phyloP scores from a whole-genome alignment of 2,888 invertebrate genomes.

The Drosophila austrosaltans region DNA sequence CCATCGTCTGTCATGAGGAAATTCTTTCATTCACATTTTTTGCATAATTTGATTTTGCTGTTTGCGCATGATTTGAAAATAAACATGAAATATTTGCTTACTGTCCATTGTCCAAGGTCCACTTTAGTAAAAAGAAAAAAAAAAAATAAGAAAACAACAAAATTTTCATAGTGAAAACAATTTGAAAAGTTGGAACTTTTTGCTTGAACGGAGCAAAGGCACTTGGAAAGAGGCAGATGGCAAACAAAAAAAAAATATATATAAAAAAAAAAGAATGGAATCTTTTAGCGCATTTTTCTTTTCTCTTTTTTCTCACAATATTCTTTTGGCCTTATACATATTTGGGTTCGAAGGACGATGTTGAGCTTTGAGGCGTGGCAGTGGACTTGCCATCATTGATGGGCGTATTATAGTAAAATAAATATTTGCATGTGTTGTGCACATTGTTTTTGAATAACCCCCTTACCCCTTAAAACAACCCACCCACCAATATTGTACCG shows the following conservation, averaged over 20 bases:
- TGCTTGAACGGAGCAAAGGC: neutral
- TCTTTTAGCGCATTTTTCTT: neutral
- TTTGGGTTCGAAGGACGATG: conserved; percentile 12
- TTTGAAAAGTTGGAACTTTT: conserved; percentile 7
- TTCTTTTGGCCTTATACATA: conserved; percentile 1
- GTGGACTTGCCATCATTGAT: conserved; percentile 30
- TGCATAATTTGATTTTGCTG: conserved; percentile 56
- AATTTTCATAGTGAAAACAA: conserved; percentile 41
- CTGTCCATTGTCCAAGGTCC: neutral
- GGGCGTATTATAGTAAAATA: conserved; percentile 40
- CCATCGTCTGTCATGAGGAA: conserved; percentile 1
- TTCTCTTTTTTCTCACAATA: neutral
- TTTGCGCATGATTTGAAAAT: conserved; percentile 58
- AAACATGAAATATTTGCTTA: conserved; percentile 48
- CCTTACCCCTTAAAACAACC: neutral
- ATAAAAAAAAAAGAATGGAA: neutral
- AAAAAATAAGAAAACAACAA: conserved; percentile 14
- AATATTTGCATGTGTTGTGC: conserved; percentile 51
- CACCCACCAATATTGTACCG: neutral
- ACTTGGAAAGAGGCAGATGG: no score
- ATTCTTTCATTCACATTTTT: conserved; percentile 31
- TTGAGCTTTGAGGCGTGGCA: conserved; percentile 28
- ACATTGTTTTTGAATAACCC: conserved; percentile 28
- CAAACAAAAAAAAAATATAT: neutral
- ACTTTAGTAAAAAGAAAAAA: neutral